Percentiles rank a stretch among this genome's conserved stretches.
Conservation (phyloP, 2,888 invertebrate genomes). For the Griposia aprilina region DNA sequence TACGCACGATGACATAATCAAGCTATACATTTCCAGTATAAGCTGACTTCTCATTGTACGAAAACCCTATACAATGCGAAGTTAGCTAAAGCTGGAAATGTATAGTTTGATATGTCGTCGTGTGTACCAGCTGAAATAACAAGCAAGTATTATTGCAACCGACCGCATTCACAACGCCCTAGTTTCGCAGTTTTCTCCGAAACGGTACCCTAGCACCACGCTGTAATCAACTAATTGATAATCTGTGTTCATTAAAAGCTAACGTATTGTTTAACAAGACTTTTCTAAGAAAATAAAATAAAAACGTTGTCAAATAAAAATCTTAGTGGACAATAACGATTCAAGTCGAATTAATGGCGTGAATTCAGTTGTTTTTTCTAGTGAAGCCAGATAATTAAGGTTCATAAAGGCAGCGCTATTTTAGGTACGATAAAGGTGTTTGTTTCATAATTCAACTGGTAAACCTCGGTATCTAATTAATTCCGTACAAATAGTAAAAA, state of each 20-base stretch:
- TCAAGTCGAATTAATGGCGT: too few species aligned
- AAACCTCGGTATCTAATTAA: constrained; percentile 18
- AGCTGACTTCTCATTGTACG: too few species aligned
- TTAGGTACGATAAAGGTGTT: not conserved
- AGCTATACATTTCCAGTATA: too few species aligned
- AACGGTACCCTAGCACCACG: constrained; percentile 34
- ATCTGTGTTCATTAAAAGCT: constrained; percentile 38
- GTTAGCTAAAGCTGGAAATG: too few species aligned
- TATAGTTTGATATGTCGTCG: too few species aligned
- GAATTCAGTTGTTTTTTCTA: not conserved
- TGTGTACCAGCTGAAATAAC: constrained; percentile 48
- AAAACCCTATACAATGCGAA: too few species aligned
- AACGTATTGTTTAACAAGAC: not conserved
- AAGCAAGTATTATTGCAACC: constrained; percentile 35
- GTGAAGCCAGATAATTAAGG: too few species aligned
- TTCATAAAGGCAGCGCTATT: not conserved
- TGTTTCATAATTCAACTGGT: not conserved
- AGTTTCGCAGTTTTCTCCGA: constrained; percentile 67
- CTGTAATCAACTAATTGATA: constrained; percentile 40
- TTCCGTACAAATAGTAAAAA: constrained; percentile 22
- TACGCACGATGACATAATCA: too few species aligned
- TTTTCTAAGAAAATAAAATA: constrained; percentile 6
- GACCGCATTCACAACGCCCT: constrained; percentile 57
- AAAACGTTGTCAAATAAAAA: not conserved
- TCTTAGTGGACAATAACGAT: too few species aligned